Base-by-base conservation (phyloP, 2,113 vertebrate species). In the Corythornis madagascariensis region DNA sequence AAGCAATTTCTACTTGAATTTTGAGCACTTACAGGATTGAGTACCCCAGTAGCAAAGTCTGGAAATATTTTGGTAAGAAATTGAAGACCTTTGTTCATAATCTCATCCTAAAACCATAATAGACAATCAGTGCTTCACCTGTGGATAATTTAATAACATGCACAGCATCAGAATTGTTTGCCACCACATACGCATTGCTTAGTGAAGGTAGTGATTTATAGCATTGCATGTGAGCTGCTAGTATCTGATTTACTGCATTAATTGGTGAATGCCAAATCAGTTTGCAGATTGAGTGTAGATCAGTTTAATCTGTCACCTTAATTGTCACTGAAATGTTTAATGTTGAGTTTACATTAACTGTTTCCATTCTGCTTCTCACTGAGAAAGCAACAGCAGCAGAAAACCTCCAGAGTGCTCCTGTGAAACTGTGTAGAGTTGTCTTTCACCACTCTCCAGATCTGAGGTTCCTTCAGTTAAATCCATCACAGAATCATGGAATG, bases 291-390 rank as follows among this genome's bases (percentile, higher is more conserved):
- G 85, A 85, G 85, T 83, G 94, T 83, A 89, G 94, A 96, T 95
- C 89, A 85, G 76, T 95, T 96, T 97, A 95, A 94, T 97, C 88
- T 96, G 89, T 96, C 95, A 95, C 71, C 65, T 86, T 96, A 96
- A 96, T 95, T 94, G 90, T 69, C 89, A 94, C 74, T 94, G 85
- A 96, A 88, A 85, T 91, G 91, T 96, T 95, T 91, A 92, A 81
- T 75, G 83, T 88, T 80, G 84, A 83, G 67, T 96, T 94, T 93
- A 89, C 57, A 24, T 92, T 94, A 94, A 77, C 93, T 89, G 77
- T 83, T 96, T 94, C 57, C 45, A 17, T 64, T 53, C 56, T 47
- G 63, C 64, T 80, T 65, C 82, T 88, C 53, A 24, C 40, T 47
- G 84, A 89, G 72, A 80, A 93, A 82, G 90, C 40, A 92, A 24